Base-by-base conservation (phyloP, 2,797 vertebrate genomes). In the Gadopsis marmoratus region DNA sequence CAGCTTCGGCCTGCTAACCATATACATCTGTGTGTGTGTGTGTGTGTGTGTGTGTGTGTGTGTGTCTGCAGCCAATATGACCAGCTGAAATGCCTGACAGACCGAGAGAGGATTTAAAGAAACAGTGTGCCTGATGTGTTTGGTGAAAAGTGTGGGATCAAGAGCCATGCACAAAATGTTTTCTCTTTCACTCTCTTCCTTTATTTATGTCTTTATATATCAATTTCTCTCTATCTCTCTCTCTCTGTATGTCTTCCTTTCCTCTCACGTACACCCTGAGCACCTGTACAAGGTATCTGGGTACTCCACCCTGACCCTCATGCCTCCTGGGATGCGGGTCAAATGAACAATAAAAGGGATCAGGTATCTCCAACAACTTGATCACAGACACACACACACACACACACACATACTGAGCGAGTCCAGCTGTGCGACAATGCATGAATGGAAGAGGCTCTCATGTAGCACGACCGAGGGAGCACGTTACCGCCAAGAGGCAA, bases 1-100 rank as follows among this genome's bases (percentile, higher is more conserved):
- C 94, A 94, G 94, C 88, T 87, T 89, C 59, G 78, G 85, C 86
- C 86, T 81, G 67, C 88, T 93, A 94, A 95, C 92, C 86, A 92
- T 90, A 84, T 56, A 89, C 91, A 91, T 91, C 63, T 94, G 91
- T 89, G 81, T 85, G 85, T 73, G 78, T 79, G 67, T 84, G 58
- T 74, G 71, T 83, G 79, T 78, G 64, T 81, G 78, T 78, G 78
- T 78, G 76, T 81, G 74, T 80, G 79, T 82, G 65, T 79, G 71
- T 69, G 76, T 78, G 74, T 72, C 85, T 92, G 85, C 71, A 89
- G 86, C 77, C 79, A 92, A 85, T 90, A 90, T 89, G 85, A 91
- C 90, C 90, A 87, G 86, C 86, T 90, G 82, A 91, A 92, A 89
- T 86, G 85, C 87, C 81, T 88, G 82, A 90, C 80, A 88, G 79